Evolutionary conservation across 2,888 invertebrate species (phyloP).

Genomic region (Hipparchia semele): DNA sequence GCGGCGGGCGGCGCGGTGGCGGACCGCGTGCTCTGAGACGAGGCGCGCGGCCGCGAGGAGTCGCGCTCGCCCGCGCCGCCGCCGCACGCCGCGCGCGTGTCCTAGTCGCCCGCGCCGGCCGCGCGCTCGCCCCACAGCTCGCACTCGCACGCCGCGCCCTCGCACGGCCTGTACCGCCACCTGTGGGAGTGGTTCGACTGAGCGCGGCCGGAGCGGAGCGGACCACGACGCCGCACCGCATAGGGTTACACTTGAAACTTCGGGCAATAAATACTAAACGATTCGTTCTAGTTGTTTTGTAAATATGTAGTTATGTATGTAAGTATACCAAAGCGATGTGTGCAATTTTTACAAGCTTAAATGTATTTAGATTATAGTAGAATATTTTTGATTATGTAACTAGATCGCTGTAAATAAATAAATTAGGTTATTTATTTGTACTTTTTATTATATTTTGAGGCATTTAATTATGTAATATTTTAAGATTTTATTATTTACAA

Average conservation of each 20-base stretch:
- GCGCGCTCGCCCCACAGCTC: constrained; percentile 48
- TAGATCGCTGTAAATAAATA: constrained; percentile 50
- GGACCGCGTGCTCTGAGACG: constrained; percentile 89
- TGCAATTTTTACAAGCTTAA: constrained; percentile 82
- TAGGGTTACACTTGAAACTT: constrained; percentile 59
- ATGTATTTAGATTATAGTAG: constrained; percentile 63
- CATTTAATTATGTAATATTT: constrained; percentile 42
- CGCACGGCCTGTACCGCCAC: constrained; percentile 65
- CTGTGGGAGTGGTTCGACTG: constrained; percentile 79
- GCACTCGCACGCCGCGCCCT: constrained; percentile 49
- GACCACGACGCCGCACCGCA: constrained; percentile 4
- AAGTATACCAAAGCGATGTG: constrained; percentile 83
- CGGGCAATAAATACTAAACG: constrained; percentile 75
- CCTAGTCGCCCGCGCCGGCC: constrained; percentile 71
- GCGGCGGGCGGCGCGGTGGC: constrained; percentile 85
- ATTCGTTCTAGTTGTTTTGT: constrained; percentile 66
- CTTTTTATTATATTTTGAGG: constrained; percentile 41
- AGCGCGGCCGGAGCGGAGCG: constrained; percentile 5
- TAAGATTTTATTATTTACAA: constrained; percentile 37
- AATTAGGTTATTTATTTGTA: constrained; percentile 46
- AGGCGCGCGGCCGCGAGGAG: constrained; percentile 86
- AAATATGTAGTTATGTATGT: constrained; percentile 80
- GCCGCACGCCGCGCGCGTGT: constrained; percentile 65
- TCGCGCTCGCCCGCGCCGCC: constrained; percentile 62
- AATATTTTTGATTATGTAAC: constrained; percentile 61